Evolutionary conservation across 2,113 vertebrate species (phyloP), one percentile per base, ranked within the genome.

Genomic region (Clupea harengus): DNA sequence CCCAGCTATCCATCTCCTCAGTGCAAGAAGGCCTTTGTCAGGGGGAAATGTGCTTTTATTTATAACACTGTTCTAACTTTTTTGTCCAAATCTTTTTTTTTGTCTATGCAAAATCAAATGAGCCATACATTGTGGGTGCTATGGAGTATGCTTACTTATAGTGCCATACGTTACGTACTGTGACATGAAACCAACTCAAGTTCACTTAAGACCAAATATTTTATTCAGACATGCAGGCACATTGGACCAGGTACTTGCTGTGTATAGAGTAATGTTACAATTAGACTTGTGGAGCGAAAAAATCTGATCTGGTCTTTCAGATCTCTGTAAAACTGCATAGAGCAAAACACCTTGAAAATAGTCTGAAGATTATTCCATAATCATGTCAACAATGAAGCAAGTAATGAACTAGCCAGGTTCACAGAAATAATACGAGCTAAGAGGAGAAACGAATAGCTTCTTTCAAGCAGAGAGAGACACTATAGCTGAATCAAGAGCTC

Each of bases 1-100:
- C 3, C 94, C 94, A 72, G 89, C 88, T 2, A 94, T 91, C 94
- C 94, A 95, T 85, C 87, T 90, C 82, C 93, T 87, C 25, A 95
- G 17, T 22, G 92, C 45, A 50, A 89, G 5, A 44, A 89, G 32
- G 82, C 85, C 89, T 91, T 84, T 92, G 54, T 0, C 49, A 57
- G 6, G n/a, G 67, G 28, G 39, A 10, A 75, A 75, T 28, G 11
- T 39, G 4, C 15, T 75, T 15, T 22, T 22, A 20, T 57, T 75
- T 39, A 0, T 39, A 39, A 39, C 39, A 1, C 39, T 39, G 39
- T 39, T 39, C 39, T 39, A 39, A 39, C 28, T 39, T 11, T 17
- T 75, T 39, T 75, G 67, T 6, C 25, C 28, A 32, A 32, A 39
- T 39, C 1, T 3, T 32, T 49, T 47, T 46, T 1, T 49, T 49